A percentile compares a stretch with the other conserved stretches of the same genome.
Evolutionary conservation across 2,113 vertebrate species (phyloP).

Genomic region (Indri indri): DNA sequence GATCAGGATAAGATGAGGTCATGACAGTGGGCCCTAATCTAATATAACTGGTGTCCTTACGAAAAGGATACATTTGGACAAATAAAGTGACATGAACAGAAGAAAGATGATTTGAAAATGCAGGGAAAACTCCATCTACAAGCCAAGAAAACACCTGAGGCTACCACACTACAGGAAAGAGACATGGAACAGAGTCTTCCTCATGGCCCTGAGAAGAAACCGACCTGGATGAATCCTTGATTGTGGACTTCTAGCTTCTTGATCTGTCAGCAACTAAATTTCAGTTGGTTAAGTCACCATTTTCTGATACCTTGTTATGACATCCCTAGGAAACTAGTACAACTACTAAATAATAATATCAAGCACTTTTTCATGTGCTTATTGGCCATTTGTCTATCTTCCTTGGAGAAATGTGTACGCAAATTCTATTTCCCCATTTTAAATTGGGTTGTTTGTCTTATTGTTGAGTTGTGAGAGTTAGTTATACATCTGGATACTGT

Average conservation of each 20-base stretch:
- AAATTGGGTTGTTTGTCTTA: neutral
- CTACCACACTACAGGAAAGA: neutral
- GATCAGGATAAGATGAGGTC: neutral
- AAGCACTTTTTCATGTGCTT: neutral
- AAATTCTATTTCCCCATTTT: neutral
- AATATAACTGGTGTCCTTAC: neutral
- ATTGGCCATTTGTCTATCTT: neutral
- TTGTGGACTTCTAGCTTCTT: neutral
- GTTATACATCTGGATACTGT: neutral
- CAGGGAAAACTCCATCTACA: neutral
- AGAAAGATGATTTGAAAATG: neutral
- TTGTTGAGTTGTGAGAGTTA: neutral
- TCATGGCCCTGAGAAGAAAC: neutral
- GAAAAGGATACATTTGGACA: neutral
- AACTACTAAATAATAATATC: neutral
- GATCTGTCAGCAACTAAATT: neutral
- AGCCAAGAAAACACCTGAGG: neutral
- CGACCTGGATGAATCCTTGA: neutral
- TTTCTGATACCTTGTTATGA: neutral
- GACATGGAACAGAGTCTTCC: too few relatives aligned
- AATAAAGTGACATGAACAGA: neutral
- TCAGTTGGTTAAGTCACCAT: neutral
- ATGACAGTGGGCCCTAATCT: neutral
- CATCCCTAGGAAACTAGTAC: neutral
- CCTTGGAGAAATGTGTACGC: neutral